Base-by-base conservation (phyloP, 1,140 invertebrate species). In the Eciton burchellii region DNA sequence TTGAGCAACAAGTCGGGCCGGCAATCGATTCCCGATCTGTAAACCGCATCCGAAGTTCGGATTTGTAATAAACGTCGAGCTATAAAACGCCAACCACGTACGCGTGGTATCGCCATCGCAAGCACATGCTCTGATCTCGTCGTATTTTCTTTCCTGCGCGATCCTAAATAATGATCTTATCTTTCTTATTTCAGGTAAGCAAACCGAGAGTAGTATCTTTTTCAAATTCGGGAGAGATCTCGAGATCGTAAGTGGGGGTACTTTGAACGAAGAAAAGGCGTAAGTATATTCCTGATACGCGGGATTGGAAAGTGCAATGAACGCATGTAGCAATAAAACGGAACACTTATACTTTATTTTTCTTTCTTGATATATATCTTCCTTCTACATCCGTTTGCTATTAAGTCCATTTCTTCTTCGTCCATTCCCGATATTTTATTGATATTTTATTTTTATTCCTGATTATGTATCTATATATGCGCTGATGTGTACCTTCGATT, bases 161-260 rank as follows among this genome's bases (percentile, higher is more conserved):
- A 41, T 16, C n/a, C n/a, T n/a, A n/a, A n/a, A 1, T 56, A 76
- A 76, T 9, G 3, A 49, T 24, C 19, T 35, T 16, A 63, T 49
- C 35, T 65, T 52, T 8, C 14, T 49, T 74, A 57, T 76, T 76
- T 1, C 72, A 76, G 72, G 72, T 76, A 65, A 76, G 72, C n/a
- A 45, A 19, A n/a, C 0, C 1, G 16, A 5, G 5, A 0, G 29
- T 35, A 35, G 6, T 35, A 35, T 35, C 19, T 49, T 47, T 74
- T 74, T 54, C 35, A n/a, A 41, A 74, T 35, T 35, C 2, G 6
- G 6, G 35, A 35, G 6, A 35, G 35, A 35, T 35, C 35, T 35
- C 35, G 6, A 3, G 6, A 35, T 35, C 35, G 6, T 60, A n/a
- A 8, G 24, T 74, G 12, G 47, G n/a, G 62, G 19, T 12, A 63